A percentile compares a stretch with the other conserved stretches of the same genome.
phyloP scores from a whole-genome alignment of 2,888 invertebrate genomes.

The Myopa testacea region DNA sequence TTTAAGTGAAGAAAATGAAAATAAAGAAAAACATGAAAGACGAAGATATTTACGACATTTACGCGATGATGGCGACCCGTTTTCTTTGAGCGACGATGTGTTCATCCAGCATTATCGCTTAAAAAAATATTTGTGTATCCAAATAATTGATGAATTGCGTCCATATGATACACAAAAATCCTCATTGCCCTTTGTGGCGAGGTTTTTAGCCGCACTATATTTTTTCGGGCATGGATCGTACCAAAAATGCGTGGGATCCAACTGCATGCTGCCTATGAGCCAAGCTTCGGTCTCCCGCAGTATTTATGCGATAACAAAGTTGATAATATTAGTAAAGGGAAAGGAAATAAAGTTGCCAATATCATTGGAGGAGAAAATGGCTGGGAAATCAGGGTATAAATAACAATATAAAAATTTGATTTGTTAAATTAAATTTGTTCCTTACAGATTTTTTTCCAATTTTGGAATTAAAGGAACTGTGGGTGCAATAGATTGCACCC shows the following conservation, averaged over 20 bases:
- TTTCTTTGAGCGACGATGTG: not conserved
- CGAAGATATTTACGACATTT: not conserved
- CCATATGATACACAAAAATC: not conserved
- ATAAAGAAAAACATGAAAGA: not conserved
- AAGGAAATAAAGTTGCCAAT: no score
- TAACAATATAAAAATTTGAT: not conserved
- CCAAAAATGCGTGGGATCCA: no score
- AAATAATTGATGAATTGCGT: not conserved
- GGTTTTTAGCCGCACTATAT: not conserved
- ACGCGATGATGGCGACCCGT: constrained; percentile 1
- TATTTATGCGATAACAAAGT: no score
- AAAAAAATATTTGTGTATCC: no score
- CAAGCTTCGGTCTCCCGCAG: no score
- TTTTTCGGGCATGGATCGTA: not conserved
- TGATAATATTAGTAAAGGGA: no score
- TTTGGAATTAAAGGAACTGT: no score
- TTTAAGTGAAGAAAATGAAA: not conserved
- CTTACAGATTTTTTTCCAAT: no score
- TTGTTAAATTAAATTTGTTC: not conserved
- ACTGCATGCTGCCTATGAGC: no score
- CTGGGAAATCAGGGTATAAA: no score
- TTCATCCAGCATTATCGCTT: not conserved
- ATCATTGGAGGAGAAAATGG: no score
- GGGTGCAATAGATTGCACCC: no score
- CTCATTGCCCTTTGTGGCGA: not conserved